Evolutionary conservation across 2,797 vertebrate species (phyloP).

Genomic region (Chloroceryle amazona): DNA sequence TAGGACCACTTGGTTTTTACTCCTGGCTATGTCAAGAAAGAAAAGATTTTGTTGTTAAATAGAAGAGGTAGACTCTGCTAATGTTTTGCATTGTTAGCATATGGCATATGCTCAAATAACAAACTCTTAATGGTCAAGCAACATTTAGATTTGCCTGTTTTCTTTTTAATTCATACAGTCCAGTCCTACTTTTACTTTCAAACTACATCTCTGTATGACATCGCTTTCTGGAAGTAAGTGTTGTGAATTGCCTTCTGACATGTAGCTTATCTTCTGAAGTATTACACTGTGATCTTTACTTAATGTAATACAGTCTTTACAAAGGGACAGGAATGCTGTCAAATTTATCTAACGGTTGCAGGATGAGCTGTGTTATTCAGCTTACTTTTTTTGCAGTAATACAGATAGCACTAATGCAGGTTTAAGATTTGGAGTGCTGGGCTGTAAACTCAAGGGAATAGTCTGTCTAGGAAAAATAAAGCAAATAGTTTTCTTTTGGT

Average conservation of each 20-base stretch:
- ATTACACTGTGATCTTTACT: constrained; percentile 7
- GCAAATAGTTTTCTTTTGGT: neutral
- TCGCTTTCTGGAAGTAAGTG: neutral
- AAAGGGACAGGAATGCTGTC: constrained; percentile 7
- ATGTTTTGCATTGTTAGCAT: neutral
- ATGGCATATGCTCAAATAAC: neutral
- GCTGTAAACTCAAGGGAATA: neutral
- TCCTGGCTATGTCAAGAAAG: neutral
- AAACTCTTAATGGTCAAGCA: neutral
- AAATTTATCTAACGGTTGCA: neutral
- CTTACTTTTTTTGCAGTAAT: neutral
- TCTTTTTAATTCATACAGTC: neutral
- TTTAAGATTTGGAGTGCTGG: neutral
- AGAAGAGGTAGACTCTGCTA: neutral
- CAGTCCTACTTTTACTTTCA: neutral
- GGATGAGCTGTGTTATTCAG: neutral
- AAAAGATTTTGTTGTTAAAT: neutral
- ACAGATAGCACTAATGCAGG: neutral
- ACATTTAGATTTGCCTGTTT: neutral
- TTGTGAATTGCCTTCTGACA: constrained; percentile 11
- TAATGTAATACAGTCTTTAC: neutral
- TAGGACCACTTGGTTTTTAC: neutral
- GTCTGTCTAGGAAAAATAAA: neutral
- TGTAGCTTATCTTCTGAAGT: constrained; percentile 15
- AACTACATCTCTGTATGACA: neutral